Evolutionary conservation across 2,113 vertebrate species (phyloP), one percentile per base, ranked within the genome.

Genomic region (Octodon degus): DNA sequence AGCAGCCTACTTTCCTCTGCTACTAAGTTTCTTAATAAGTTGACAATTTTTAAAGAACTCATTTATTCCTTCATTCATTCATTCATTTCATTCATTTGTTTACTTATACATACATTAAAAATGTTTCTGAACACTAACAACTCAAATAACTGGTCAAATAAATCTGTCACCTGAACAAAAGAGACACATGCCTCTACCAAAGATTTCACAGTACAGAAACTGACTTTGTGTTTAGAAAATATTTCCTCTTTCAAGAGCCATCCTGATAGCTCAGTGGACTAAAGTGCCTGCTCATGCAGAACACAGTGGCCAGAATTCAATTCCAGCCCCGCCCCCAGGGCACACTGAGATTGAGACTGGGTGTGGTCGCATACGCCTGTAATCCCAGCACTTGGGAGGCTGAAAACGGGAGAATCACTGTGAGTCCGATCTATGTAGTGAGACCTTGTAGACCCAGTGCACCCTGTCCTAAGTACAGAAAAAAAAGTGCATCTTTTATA

Each of bases 141-240:
- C 47, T 91, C 63, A 85, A 87, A 93, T 30, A 77, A 80, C n/a
- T 93, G 47, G 88, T 19, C 27, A 7, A n/a, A 88, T 55, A 85
- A 65, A 79, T n/a, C 34, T 77, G 11, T 37, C 1, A 1, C 5
- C 63, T 43, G 7, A 34, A 84, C 9, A 93, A 76, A 84, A 16
- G 62, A 94, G 19, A 81, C 32, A 90, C 2, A 68, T 16, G 20
- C 19, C 12, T 88, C 90, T 4, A 77, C 19, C 25, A 80, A 58
- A 8, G 2, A 77, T 60, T 82, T 70, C 83, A 87, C n/a, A 84
- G 22, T 70, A 68, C 5, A 93, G 50, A 96, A 80, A 88, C 2
- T 22, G 82, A 90, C 7, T 20, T 20, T 87, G 43, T 4, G 32
- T 34, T 87, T 90, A 77, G 25, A 37, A 87, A 80, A 87, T 70